These are phyloP conservation scores for Puffinus mauretanicus DNA, from an alignment of 2,113 vertebrate genomes.

Conservation along the genomic window DNA sequence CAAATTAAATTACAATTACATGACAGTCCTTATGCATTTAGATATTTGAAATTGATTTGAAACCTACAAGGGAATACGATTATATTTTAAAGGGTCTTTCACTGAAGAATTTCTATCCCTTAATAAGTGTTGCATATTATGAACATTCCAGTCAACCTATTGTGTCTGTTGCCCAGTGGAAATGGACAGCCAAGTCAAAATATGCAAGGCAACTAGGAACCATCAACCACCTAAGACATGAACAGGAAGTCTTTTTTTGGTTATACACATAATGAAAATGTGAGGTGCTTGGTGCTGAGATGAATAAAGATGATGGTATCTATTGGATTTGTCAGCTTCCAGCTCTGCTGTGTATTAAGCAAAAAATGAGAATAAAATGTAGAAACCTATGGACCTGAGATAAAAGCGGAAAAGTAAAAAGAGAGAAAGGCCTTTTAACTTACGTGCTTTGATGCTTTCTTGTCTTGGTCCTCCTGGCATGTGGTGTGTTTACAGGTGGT, in stretches of 20 bases:
- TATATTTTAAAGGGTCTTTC: slow-evolving; percentile 15
- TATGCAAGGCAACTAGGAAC: neutral
- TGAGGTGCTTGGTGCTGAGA: neutral
- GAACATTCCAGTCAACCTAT: neutral
- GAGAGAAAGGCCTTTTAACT: neutral
- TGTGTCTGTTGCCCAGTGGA: neutral
- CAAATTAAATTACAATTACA: slow-evolving; percentile 57
- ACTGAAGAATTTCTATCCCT: neutral
- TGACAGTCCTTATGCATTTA: slow-evolving; percentile 36
- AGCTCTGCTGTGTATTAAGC: neutral
- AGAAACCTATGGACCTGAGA: neutral
- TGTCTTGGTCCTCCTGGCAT: neutral
- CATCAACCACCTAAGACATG: neutral
- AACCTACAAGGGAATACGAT: neutral
- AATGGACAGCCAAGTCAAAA: neutral
- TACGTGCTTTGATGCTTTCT: neutral
- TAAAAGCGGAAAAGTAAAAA: neutral
- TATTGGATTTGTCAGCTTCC: neutral
- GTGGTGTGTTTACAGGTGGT: neutral
- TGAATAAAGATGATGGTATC: neutral
- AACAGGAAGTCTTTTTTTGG: neutral
- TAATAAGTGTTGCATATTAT: neutral
- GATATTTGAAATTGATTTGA: slow-evolving; percentile 55
- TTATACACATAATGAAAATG: neutral
- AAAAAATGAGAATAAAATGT: neutral